Percentiles rank a stretch among this genome's conserved stretches.
Evolutionary conservation across 2,888 invertebrate species (phyloP).

Genomic region (Coleophora deauratella): DNA sequence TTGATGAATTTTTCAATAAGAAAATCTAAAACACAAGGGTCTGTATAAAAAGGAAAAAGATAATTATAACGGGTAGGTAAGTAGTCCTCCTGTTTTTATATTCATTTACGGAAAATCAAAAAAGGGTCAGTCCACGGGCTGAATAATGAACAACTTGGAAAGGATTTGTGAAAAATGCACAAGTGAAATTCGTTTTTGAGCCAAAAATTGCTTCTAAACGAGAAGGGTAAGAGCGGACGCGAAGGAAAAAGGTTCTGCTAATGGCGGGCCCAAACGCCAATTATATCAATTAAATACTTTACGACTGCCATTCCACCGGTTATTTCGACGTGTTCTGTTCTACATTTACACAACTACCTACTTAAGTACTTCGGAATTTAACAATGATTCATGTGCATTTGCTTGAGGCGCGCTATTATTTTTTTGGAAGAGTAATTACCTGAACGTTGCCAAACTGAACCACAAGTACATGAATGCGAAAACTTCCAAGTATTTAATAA

Average conservation of each 20-base stretch:
- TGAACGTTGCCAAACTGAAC: too few species aligned
- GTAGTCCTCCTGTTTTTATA: constrained; percentile 26
- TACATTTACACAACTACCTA: constrained; percentile 12
- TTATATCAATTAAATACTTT: constrained; percentile 68
- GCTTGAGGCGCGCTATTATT: constrained; percentile 1
- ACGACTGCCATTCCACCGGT: constrained; percentile 31
- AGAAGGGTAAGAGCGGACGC: constrained; percentile 22
- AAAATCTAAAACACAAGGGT: not conserved
- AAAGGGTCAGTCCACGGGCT: constrained; percentile 38
- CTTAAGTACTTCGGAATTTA: constrained; percentile 7
- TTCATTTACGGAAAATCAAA: constrained; percentile 35
- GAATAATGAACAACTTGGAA: constrained; percentile 60
- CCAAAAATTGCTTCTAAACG: constrained; percentile 44
- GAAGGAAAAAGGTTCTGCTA: constrained; percentile 35
- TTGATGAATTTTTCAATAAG: too few species aligned
- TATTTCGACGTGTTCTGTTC: too few species aligned
- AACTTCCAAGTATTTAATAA: too few species aligned
- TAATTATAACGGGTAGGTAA: not conserved
- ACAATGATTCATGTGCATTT: too few species aligned
- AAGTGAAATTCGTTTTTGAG: constrained; percentile 46
- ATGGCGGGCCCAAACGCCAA: constrained; percentile 62
- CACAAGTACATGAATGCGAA: too few species aligned
- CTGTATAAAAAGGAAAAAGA: not conserved
- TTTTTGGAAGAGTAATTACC: too few species aligned
- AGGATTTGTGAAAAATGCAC: constrained; percentile 47